Conservation (phyloP, 1,140 invertebrate species). For the Nylanderia fulva region DNA sequence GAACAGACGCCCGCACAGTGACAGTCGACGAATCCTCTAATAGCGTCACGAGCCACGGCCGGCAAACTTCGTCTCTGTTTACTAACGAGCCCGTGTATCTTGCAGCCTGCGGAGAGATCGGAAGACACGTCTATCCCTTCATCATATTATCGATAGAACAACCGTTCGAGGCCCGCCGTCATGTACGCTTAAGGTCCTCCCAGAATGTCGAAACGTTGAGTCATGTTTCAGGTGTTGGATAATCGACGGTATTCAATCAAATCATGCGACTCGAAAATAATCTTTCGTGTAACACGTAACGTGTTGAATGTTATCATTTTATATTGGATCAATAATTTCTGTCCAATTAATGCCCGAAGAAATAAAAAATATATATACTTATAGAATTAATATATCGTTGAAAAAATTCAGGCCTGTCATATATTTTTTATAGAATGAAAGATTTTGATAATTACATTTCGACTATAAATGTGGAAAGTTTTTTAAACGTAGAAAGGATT, state of each 20-base stretch:
- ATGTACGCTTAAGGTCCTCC: constrained; percentile 7
- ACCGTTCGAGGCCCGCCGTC: too few species aligned
- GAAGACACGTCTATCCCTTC: constrained; percentile 39
- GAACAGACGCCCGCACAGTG: constrained; percentile 27
- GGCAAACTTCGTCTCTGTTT: constrained; percentile 61
- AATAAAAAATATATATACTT: background rate
- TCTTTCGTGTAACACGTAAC: background rate
- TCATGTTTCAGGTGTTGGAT: constrained; percentile 17
- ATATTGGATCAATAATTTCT: background rate
- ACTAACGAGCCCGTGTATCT: constrained; percentile 46
- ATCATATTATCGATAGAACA: constrained; percentile 37
- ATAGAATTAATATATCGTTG: background rate
- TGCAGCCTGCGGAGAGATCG: constrained; percentile 29
- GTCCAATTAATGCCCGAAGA: background rate
- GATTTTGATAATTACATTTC: background rate
- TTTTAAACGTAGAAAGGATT: background rate
- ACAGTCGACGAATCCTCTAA: constrained; percentile 53
- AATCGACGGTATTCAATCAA: constrained; percentile 6
- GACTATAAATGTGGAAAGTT: background rate
- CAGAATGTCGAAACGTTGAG: background rate
- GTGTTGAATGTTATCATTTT: background rate
- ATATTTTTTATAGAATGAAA: background rate
- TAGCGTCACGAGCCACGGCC: constrained; percentile 53
- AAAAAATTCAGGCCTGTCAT: too few species aligned
- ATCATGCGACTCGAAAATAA: background rate